Conservation (phyloP, 2,113 vertebrate genomes). For the Gasterosteus nipponicus region DNA sequence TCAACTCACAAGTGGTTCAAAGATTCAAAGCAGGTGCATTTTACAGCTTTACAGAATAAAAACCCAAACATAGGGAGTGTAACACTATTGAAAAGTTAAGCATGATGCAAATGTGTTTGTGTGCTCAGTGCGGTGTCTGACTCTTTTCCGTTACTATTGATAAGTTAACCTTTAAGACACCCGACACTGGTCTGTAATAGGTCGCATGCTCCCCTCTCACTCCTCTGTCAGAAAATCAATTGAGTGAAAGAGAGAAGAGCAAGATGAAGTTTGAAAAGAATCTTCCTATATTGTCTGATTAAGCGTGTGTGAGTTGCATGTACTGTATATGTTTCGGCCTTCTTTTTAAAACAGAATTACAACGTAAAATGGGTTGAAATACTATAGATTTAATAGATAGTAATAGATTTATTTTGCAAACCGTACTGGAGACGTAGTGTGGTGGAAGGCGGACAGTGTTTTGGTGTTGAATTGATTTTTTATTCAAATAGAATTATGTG, state of each 20-base stretch:
- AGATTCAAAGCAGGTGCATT: slow-evolving; percentile 18
- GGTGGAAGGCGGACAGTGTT: slow-evolving; percentile 43
- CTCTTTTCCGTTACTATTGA: slow-evolving; percentile 65
- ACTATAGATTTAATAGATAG: too few species aligned
- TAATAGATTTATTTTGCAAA: not conserved
- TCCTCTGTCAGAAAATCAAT: slow-evolving; percentile 70
- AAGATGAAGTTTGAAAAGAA: slow-evolving; percentile 49
- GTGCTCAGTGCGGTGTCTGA: slow-evolving; percentile 36
- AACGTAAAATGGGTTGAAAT: not conserved
- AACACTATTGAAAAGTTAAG: slow-evolving; percentile 18
- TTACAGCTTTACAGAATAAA: not conserved
- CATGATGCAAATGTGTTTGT: slow-evolving; percentile 14
- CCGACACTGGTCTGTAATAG: slow-evolving; percentile 61
- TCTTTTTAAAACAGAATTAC: not conserved
- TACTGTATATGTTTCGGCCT: not conserved
- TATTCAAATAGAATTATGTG: slow-evolving; percentile 64
- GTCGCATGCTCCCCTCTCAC: slow-evolving; percentile 47
- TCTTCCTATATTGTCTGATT: slow-evolving; percentile 28
- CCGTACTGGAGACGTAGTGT: slow-evolving; percentile 15
- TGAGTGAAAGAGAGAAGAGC: slow-evolving; percentile 38
- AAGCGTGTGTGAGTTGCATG: slow-evolving; percentile 13
- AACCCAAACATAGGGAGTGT: not conserved
- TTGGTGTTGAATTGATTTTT: slow-evolving; percentile 70
- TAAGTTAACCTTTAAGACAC: slow-evolving; percentile 72
- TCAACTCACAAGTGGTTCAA: slow-evolving; percentile 12